Base-by-base conservation (phyloP, 2,113 vertebrate species). In the Isurus oxyrinchus region DNA sequence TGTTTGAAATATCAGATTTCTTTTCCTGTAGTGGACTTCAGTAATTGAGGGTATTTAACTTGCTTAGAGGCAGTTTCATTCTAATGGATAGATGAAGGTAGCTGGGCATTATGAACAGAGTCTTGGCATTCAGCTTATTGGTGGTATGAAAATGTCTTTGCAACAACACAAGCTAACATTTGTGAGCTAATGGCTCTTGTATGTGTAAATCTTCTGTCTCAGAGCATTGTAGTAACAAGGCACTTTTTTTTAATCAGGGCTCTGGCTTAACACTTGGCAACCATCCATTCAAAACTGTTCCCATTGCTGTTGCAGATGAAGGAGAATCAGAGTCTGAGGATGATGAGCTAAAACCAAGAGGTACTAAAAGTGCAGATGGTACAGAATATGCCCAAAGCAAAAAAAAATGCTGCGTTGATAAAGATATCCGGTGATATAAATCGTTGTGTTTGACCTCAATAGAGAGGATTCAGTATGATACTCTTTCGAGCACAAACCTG, bases 301-400 rank as follows among this genome's bases (percentile, higher is more conserved):
- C 99, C 0, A 99, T 99, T 3, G 99, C 99, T 2, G 99, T 99
- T 97, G 99, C 99, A 0, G 99, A 99, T 35, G 99, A 99, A 86
- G 99, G 99, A 0, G 98, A 99, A 96, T 99, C 99, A 0, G 99
- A 99, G 96, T 99, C 99, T 0, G 99, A 99, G 96, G 99, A 99
- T 0, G 99, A 99, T 94, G 99, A 99, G 97, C 98, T 99, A 55
- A 99, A 99, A 97, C 99, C 99, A 90, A 98, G 99, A 99, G 99
- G 99, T 99, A 97, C 96, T 1, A 11, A 90, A 40, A 79, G 84
- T 63, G 63, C 23, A 53, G 25, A 55, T 1, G 0, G 66, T 2
- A 55, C 5, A 35, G 44, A 95, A 53, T 95, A 13, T 31, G 25
- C 1, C 13, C 23, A 13, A 49, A 76, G 40, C 49, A 16, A 19